phyloP scores from a whole-genome alignment of 2,888 invertebrate genomes.

The Himalopsyche kuldschensis region DNA sequence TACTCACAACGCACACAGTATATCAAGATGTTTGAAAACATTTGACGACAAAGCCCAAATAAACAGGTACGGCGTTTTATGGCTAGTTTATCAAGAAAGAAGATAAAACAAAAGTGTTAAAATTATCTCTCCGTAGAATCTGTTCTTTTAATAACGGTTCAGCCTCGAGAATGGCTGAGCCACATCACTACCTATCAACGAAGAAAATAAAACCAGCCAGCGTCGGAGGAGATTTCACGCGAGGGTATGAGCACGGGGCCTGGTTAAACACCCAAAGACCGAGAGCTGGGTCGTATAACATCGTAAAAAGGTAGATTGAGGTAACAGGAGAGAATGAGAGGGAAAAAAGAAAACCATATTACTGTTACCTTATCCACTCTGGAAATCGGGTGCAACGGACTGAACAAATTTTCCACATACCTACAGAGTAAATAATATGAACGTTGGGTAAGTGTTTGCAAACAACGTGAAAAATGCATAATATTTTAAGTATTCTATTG shows the following conservation, averaged over 20 bases:
- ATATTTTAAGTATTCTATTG: too few relatives aligned
- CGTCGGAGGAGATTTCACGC: conserved; percentile 16
- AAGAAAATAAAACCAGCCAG: conserved; percentile 29
- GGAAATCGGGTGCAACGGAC: conserved; percentile 27
- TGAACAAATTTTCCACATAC: conserved; percentile 14
- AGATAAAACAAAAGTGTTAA: not conserved
- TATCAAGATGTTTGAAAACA: too few relatives aligned
- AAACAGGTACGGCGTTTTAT: not conserved
- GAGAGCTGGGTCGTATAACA: conserved; percentile 25
- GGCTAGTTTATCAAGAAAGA: not conserved
- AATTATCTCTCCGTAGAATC: not conserved
- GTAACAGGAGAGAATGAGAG: conserved; percentile 18
- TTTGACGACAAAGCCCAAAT: not conserved
- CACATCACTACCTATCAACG: conserved; percentile 29
- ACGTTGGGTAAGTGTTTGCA: not conserved
- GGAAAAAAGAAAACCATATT: conserved; percentile 20
- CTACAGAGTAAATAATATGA: conserved; percentile 14
- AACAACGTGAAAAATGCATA: not conserved
- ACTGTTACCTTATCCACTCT: conserved; percentile 10
- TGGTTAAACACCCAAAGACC: conserved; percentile 3
- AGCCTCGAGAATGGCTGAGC: conserved; percentile 8
- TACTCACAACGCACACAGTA: too few relatives aligned
- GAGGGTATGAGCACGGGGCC: not conserved
- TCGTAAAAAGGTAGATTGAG: conserved; percentile 35
- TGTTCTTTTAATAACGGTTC: conserved; percentile 7